Evolutionary conservation across 2,797 vertebrate species (phyloP).

Genomic region (Poeciliopsis paucimaculata): DNA sequence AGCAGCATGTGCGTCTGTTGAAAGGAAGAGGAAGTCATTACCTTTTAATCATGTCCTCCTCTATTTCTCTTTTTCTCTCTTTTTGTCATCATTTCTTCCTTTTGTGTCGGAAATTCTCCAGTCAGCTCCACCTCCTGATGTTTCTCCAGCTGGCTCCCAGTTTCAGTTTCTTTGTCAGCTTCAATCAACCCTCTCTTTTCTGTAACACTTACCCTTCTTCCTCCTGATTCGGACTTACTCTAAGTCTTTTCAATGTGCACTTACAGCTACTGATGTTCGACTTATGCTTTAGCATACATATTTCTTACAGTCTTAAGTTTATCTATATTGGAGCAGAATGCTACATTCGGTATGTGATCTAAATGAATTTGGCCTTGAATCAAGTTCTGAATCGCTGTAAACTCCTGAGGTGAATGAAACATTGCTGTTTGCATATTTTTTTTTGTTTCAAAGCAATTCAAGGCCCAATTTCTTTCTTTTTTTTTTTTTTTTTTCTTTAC

Average conservation of each 20-base stretch:
- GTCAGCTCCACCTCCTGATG: conserved; percentile 19
- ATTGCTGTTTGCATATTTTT: background rate
- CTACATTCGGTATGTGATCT: conserved; percentile 2
- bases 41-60: conserved; percentile 70
- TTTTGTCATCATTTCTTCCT: conserved; percentile 40
- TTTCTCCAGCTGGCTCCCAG: conserved; percentile 67
- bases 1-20: conserved; percentile 38
- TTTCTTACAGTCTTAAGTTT: conserved; percentile 29
- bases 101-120: conserved; percentile 50
- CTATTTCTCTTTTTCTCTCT: conserved; percentile 42
- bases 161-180: conserved; percentile 63
- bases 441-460: background rate
- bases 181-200: conserved; percentile 64
- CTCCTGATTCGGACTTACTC: conserved; percentile 44
- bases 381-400: conserved; percentile 9
- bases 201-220: conserved; percentile 49
- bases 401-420: background rate
- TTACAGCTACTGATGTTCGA: conserved; percentile 32
- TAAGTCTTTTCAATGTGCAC: conserved; percentile 40
- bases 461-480: background rate
- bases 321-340: conserved; percentile 7
- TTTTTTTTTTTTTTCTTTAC: background rate
- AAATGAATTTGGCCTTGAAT: conserved; percentile 17
- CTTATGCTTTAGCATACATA: conserved; percentile 11
- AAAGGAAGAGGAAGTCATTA: conserved; percentile 74